Percentiles rank a stretch among this genome's conserved stretches.
Conservation (phyloP, 2,113 vertebrate genomes). For the Montifringilla adamsi region DNA sequence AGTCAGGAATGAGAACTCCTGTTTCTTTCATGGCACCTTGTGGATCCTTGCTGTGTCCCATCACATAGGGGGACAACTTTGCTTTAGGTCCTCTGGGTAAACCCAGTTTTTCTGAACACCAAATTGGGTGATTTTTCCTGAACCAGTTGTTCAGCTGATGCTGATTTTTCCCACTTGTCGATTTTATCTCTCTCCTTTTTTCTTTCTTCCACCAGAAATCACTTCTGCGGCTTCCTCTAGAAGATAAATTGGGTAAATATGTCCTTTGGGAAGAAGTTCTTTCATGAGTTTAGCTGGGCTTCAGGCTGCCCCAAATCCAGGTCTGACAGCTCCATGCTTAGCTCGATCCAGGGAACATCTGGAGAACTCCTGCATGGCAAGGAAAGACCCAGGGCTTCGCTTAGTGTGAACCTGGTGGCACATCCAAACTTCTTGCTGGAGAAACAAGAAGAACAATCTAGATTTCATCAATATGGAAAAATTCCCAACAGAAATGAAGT, state of each 20-base stretch:
- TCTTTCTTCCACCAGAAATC: background rate
- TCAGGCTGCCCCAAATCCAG: background rate
- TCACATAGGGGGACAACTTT: background rate
- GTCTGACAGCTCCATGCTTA: background rate
- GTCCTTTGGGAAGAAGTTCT: background rate
- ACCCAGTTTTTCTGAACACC: background rate
- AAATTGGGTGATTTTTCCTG: background rate
- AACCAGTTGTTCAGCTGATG: background rate
- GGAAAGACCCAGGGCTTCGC: background rate
- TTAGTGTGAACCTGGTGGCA: background rate
- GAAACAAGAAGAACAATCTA: background rate
- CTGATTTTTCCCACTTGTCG: background rate
- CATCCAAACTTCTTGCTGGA: background rate
- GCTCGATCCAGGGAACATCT: background rate
- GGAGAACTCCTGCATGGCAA: background rate
- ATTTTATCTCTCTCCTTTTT: background rate
- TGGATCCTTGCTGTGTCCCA: background rate
- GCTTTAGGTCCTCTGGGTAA: background rate
- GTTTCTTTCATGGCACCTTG: background rate
- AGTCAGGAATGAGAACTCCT: background rate
- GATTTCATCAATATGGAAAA: fast-evolving
- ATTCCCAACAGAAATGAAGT: too few relatives aligned
- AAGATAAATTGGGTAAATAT: background rate
- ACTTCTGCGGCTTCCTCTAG: background rate
- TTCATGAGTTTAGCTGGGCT: background rate